Percentiles rank a stretch among this genome's conserved stretches.
Evolutionary conservation across 2,888 invertebrate species (phyloP).

Genomic region (Protonemura montana): DNA sequence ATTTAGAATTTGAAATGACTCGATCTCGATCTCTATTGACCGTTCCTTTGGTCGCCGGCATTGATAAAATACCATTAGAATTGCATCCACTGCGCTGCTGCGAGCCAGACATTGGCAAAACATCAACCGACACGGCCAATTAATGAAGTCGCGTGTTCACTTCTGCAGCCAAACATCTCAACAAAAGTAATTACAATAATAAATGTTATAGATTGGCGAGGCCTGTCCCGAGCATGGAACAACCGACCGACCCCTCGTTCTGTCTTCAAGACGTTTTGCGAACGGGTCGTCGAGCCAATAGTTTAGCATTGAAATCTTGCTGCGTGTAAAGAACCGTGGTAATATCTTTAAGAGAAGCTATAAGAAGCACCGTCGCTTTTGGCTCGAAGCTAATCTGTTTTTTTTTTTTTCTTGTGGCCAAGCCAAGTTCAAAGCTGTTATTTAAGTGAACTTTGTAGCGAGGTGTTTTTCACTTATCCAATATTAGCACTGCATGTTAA

Average conservation of each 20-base stretch:
- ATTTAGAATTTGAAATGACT: neutral
- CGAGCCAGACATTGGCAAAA: neutral
- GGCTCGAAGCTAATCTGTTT: neutral
- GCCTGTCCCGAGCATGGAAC: neutral
- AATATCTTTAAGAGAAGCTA: neutral
- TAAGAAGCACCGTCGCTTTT: too few relatives aligned
- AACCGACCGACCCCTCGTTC: neutral
- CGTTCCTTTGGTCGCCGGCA: neutral
- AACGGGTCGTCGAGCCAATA: neutral
- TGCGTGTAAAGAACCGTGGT: neutral
- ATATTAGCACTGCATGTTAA: too few relatives aligned
- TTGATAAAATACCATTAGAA: neutral
- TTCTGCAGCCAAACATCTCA: neutral
- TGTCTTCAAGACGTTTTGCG: neutral
- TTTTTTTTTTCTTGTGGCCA: neutral
- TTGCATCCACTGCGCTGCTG: neutral
- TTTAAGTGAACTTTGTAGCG: neutral
- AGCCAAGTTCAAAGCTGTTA: neutral
- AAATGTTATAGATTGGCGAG: neutral
- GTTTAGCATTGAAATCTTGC: neutral
- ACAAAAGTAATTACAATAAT: neutral
- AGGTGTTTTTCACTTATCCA: too few relatives aligned
- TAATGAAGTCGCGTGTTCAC: neutral
- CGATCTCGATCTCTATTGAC: neutral
- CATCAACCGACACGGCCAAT: neutral